Conservation (phyloP, 2,797 vertebrate species). For the Eurystomus glaucurus region DNA sequence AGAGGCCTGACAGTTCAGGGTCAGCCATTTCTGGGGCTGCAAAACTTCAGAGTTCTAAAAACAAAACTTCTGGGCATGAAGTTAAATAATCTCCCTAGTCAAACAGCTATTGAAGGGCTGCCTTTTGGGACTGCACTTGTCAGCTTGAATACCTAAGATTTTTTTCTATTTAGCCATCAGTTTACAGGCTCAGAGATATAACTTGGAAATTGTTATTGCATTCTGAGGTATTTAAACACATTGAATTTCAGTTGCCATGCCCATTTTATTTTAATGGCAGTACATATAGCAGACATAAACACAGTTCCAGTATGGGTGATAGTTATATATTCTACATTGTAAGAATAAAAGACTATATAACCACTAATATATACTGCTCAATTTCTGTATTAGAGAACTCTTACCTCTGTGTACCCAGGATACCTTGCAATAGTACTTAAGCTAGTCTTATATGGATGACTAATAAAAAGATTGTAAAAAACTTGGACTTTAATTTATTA, state of each 20-base stretch:
- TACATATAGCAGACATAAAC: not conserved
- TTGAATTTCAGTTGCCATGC: not conserved
- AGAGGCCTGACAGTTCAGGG: not conserved
- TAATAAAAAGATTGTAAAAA: not conserved
- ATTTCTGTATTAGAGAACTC: not conserved
- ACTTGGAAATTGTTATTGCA: not conserved
- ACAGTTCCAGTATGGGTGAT: not conserved
- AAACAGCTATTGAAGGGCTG: not conserved
- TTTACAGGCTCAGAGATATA: not conserved
- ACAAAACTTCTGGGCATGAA: not conserved
- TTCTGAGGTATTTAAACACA: not conserved
- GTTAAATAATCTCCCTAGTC: not conserved
- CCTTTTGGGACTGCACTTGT: not conserved
- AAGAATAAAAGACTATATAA: not conserved
- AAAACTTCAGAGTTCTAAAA: not conserved
- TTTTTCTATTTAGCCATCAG: not conserved
- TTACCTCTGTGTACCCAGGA: not conserved
- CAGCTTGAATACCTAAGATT: not conserved
- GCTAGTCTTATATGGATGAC: not conserved
- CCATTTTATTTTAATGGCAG: not conserved
- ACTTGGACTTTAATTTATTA: not conserved
- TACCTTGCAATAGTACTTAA: not conserved
- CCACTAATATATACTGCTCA: not conserved
- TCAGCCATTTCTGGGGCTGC: not conserved
- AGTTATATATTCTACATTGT: not conserved